phyloP scores from a whole-genome alignment of 2,113 vertebrate species.

The Elachura formosa region DNA sequence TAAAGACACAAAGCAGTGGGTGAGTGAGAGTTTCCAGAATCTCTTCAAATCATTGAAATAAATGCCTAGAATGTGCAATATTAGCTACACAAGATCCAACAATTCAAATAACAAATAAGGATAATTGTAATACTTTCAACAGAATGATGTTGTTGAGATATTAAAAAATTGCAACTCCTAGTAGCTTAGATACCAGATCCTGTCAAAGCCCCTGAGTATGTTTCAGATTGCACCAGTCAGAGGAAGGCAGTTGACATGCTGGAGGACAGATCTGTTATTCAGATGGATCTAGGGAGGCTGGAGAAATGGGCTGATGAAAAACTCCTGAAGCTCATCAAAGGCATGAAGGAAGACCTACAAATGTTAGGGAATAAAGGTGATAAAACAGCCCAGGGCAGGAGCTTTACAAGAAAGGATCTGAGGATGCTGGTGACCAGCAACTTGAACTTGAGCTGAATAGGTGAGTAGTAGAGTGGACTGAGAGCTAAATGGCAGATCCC shows the following conservation, averaged over 20 bases:
- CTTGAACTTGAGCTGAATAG: neutral
- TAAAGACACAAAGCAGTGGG: neutral
- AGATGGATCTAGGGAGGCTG: neutral
- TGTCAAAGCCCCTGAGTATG: neutral
- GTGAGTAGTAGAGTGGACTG: neutral
- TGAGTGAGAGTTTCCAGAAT: neutral
- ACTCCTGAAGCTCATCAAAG: neutral
- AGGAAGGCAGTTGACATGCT: neutral
- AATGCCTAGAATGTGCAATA: neutral
- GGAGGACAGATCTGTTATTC: neutral
- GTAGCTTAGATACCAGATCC: neutral
- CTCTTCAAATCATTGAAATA: neutral
- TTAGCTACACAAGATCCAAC: neutral
- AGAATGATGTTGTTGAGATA: neutral
- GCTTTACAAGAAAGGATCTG: neutral
- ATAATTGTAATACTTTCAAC: neutral
- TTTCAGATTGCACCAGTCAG: neutral
- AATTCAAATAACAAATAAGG: neutral
- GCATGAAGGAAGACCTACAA: neutral
- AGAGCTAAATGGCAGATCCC: neutral
- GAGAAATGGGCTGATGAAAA: neutral
- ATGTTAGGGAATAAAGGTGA: neutral
- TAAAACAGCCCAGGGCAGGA: neutral
- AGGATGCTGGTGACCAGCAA: neutral
- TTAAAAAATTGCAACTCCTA: neutral